Conservation (phyloP, 1,140 invertebrate species). For the Phthorimaea operculella region DNA sequence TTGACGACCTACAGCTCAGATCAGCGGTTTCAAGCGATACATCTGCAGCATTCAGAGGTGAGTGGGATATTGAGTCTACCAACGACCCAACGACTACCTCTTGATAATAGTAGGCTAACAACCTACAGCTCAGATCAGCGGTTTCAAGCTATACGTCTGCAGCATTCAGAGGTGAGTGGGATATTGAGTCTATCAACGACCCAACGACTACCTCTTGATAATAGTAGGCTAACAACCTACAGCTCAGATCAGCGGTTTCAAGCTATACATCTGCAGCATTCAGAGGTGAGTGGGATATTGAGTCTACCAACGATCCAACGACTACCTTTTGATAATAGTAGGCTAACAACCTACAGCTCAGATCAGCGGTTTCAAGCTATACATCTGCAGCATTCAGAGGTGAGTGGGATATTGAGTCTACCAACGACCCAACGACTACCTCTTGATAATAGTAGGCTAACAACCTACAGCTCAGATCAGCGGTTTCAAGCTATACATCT, state of each 20-base stretch:
- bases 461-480: too few species aligned
- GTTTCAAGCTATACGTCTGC: slow-evolving; percentile 85
- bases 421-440: too few species aligned
- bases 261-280: slow-evolving; percentile 84
- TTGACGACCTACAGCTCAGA: slow-evolving; percentile 87
- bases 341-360: slow-evolving; percentile 84
- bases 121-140: slow-evolving; percentile 88
- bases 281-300: slow-evolving; percentile 70
- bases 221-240: slow-evolving; percentile 86
- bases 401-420: slow-evolving; percentile 50
- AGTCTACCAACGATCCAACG: slow-evolving; percentile 56
- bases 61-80: too few species aligned
- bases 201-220: slow-evolving; percentile 81
- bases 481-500: too few species aligned
- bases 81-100: slow-evolving; percentile 75
- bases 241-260: slow-evolving; percentile 89
- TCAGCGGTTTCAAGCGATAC: slow-evolving; percentile 85
- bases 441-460: too few species aligned
- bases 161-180: slow-evolving; percentile 78
- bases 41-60: slow-evolving; percentile 86
- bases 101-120: slow-evolving; percentile 84
- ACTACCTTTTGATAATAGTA: slow-evolving; percentile 86
- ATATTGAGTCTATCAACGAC: too few species aligned
- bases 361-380: slow-evolving; percentile 88
- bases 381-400: slow-evolving; percentile 86